phyloP scores from a whole-genome alignment of 2,113 vertebrate genomes.

The Petrocephalus zakoni region DNA sequence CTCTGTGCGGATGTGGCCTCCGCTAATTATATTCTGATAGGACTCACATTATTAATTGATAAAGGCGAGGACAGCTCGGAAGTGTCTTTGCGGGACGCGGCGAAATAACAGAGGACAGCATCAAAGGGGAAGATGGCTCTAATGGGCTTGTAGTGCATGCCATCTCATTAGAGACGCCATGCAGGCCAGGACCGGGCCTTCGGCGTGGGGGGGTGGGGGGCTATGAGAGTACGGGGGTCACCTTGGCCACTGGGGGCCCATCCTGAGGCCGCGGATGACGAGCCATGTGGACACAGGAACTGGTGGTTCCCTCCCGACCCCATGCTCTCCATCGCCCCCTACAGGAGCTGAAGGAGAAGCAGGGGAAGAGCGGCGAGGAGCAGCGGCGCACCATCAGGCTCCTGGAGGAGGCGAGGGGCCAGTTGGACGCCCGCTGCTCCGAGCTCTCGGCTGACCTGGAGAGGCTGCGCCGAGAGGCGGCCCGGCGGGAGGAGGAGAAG shows the following conservation, averaged over 20 bases:
- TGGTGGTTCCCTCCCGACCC: conserved; percentile 43
- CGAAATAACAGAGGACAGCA: conserved; percentile 85
- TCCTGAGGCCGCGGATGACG: conserved; percentile 53
- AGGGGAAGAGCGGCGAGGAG: conserved; percentile 72
- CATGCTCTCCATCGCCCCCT: conserved; percentile 24
- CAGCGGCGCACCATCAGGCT: conserved; percentile 71
- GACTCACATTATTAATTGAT: conserved; percentile 99
- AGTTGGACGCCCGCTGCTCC: conserved; percentile 71
- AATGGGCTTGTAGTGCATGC: conserved; percentile 87
- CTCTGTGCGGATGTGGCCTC: conserved; percentile 87
- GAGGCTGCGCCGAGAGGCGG: conserved; percentile 75
- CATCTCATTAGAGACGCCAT: conserved; percentile 94
- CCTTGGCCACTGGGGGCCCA: conserved; percentile 77
- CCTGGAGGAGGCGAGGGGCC: conserved; percentile 76
- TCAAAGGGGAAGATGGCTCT: conserved; percentile 93
- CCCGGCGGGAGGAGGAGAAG: conserved; percentile 69
- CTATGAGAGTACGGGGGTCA: conserved; percentile 79
- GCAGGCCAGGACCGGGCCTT: conserved; percentile 63
- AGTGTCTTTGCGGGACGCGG: conserved; percentile 84
- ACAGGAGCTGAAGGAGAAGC: conserved; percentile 75
- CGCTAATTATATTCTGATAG: conserved; percentile 95
- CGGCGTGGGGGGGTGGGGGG: conserved; percentile 75
- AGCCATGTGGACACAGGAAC: background rate
- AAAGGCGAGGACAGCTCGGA: conserved; percentile 82
- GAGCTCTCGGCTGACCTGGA: conserved; percentile 84